Evolutionary conservation across 2,797 vertebrate species (phyloP), one percentile per base, ranked within the genome.

Genomic region (Epinephelus awoara): DNA sequence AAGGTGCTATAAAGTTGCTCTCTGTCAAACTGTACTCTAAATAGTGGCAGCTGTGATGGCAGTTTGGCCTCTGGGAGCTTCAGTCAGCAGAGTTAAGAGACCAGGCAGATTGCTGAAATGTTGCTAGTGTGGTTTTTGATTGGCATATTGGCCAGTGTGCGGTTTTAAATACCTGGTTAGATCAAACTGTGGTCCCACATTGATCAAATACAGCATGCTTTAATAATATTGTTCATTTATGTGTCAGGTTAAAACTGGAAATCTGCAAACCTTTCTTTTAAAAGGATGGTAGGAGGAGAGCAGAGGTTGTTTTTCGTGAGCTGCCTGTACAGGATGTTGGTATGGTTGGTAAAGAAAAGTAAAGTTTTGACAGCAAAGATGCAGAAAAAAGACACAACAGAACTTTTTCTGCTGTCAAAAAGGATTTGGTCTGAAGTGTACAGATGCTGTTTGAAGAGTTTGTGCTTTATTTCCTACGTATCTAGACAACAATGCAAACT

Each of bases 311-410:
- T 67, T 73, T 72, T 47, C 14, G 2, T 10, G 47, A 75, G 67
- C 59, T 56, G 21, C 67, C 73, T 49, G 34, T 50, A 10, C 12
- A 34, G 67, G 38, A 80, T 67, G 83, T 69, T 72, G 40, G 21
- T 50, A 25, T 34, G 55, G 64, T n/a, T 80, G 64, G 38, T 29
- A 61, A 59, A 80, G 44, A 71, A 81, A 42, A 70, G 46, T 12
- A 70, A 79, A 76, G 74, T 89, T 89, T 88, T 85, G 79, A 86
- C 84, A 81, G 81, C 65, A 58, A 54, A 82, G 61, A 61, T 13
- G 46, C 27, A 70, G 42, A 56, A 59, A 68, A 52, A 15, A 79
- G 46, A 73, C 18, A 21, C 42, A 75, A 70, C 55, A 67, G 42
- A 86, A 85, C 54, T 80, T 84, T 68, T 59, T 25, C 10, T 25